A percentile compares a stretch with the other conserved stretches of the same genome.
Conservation (phyloP, 2,797 vertebrate species). For the Coranthus polyacanthus region DNA sequence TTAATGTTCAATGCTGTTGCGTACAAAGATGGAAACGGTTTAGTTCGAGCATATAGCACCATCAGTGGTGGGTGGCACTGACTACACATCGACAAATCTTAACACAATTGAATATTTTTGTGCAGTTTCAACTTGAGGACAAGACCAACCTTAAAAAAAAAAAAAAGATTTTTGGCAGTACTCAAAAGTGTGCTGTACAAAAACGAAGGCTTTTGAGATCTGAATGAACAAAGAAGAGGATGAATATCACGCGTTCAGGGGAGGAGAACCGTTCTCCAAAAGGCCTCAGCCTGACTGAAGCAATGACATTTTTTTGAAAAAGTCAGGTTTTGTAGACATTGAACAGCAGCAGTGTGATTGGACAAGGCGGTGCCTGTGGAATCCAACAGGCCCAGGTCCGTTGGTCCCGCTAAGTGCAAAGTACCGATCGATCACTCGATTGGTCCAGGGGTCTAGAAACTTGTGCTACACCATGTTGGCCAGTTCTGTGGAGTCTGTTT, state of each 20-base stretch:
- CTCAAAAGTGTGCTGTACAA: conserved; percentile 44
- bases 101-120: conserved; percentile 58
- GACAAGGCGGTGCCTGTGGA: conserved; percentile 50
- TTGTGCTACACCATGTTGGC: conserved; percentile 77
- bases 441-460: conserved; percentile 34
- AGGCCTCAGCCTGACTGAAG: conserved; percentile 35
- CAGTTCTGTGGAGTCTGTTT: conserved; percentile 89
- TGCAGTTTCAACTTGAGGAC: conserved; percentile 44
- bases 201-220: conserved; percentile 59
- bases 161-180: conserved; percentile 16
- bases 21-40: conserved; percentile 21
- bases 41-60: conserved; percentile 57
- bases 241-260: conserved; percentile 21
- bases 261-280: conserved; percentile 8
- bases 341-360: conserved; percentile 49
- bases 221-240: conserved; percentile 23
- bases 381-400: conserved; percentile 45
- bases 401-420: conserved; percentile 75
- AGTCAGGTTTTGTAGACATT: conserved; percentile 18
- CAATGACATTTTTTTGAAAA: conserved; percentile 16
- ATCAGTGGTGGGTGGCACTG: conserved; percentile 22
- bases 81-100: conserved; percentile 14
- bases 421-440: conserved; percentile 29
- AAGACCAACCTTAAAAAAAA: conserved; percentile 14
- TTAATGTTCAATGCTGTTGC: conserved; percentile 24